These are phyloP conservation scores for Paratrypauchen microcephalus DNA, from an alignment of 2,797 vertebrate genomes.

Conservation along the genomic window DNA sequence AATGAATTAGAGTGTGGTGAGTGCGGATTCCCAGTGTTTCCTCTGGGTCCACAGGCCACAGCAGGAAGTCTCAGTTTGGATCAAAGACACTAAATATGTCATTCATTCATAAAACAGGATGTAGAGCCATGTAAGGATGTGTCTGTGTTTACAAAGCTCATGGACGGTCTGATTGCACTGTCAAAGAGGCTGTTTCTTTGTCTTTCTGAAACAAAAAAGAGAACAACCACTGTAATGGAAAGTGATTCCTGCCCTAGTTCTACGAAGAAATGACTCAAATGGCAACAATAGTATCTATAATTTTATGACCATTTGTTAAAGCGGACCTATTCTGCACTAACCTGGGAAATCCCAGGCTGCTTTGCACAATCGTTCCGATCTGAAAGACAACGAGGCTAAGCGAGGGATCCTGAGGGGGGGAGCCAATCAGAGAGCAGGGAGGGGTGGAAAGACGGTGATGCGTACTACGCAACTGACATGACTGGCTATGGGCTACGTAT, in stretches of 20 bases:
- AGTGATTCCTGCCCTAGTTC: not conserved
- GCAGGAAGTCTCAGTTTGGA: conserved; percentile 33
- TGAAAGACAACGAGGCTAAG: no score
- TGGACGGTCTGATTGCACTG: conserved; percentile 20
- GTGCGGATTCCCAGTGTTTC: conserved; percentile 40
- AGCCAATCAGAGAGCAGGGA: no score
- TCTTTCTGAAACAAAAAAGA: not conserved
- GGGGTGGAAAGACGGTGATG: no score
- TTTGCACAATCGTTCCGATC: no score
- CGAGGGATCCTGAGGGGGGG: no score
- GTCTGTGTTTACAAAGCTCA: conserved; percentile 63
- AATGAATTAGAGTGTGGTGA: conserved; percentile 15
- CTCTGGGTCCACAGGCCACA: conserved; percentile 50
- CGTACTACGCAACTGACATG: no score
- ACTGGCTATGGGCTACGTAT: no score
- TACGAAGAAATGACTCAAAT: not conserved
- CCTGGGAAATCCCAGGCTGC: no score
- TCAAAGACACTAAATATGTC: conserved; percentile 54
- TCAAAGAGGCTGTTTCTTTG: conserved; percentile 4
- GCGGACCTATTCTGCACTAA: no score
- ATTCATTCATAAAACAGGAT: conserved; percentile 57
- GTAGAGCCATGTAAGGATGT: conserved; percentile 49
- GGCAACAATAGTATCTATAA: not conserved
- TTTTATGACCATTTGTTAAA: no score
- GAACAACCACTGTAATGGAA: not conserved